Percentiles rank a stretch among this genome's conserved stretches.
phyloP scores from a whole-genome alignment of 2,113 vertebrate genomes.

The Tauraco erythrolophus region DNA sequence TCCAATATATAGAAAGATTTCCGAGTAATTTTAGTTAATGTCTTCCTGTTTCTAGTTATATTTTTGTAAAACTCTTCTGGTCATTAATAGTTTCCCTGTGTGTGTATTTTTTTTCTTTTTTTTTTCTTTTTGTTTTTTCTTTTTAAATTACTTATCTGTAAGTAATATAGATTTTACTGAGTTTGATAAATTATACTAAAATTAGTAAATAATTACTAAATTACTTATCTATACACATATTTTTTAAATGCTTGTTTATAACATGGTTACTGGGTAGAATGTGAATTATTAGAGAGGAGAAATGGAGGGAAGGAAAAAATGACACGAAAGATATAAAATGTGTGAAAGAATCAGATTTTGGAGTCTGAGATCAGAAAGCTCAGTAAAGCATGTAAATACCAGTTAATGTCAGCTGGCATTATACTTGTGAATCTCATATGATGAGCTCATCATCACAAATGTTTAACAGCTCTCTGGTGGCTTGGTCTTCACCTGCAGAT shows the following conservation, averaged over 20 bases:
- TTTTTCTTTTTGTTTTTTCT: not conserved
- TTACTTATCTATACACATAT: not conserved
- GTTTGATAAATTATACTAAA: too few species aligned
- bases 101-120: not conserved
- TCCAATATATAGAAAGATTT: not conserved
- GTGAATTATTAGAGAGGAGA: not conserved
- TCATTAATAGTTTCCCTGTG: not conserved
- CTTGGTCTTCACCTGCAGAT: not conserved
- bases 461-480: not conserved
- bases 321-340: not conserved
- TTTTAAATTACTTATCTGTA: not conserved
- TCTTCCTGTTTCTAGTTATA: not conserved
- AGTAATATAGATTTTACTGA: too few species aligned
- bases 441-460: not conserved
- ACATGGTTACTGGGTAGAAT: not conserved
- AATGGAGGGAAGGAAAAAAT: not conserved
- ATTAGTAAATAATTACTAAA: too few species aligned
- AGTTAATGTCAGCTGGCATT: constrained; percentile 40
- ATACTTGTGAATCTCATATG: not conserved
- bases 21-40: not conserved
- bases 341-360: not conserved
- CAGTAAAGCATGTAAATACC: constrained; percentile 31
- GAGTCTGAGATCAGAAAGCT: not conserved
- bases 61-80: not conserved
- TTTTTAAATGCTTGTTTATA: not conserved